Conservation (phyloP, 2,797 vertebrate species). For the Bradypodion pumilum region DNA sequence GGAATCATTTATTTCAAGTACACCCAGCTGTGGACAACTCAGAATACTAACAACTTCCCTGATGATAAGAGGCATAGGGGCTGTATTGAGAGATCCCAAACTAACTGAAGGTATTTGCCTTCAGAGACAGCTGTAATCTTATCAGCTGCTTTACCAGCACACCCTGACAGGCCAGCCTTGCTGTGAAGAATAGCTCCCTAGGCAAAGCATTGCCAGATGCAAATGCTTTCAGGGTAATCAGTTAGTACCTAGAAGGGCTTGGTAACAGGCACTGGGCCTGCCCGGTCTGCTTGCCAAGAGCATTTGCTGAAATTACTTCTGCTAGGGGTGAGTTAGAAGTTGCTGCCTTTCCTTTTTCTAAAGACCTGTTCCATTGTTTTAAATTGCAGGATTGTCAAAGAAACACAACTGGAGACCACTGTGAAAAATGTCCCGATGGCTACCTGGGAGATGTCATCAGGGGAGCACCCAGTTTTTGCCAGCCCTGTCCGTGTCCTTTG, state of each 20-base stretch:
- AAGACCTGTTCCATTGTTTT: background rate
- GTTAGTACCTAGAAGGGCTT: background rate
- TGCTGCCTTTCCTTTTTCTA: background rate
- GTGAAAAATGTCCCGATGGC: slow-evolving; percentile 87
- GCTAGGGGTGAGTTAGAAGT: background rate
- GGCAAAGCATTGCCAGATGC: background rate
- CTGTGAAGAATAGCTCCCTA: slow-evolving; percentile 13
- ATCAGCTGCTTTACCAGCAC: background rate
- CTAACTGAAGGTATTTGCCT: background rate
- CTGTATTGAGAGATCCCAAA: background rate
- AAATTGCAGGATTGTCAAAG: slow-evolving; percentile 83
- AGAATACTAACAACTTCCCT: background rate
- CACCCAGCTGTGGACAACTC: background rate
- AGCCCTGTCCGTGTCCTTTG: slow-evolving; percentile 89
- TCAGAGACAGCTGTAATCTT: background rate
- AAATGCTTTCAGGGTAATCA: background rate
- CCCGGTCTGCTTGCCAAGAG: background rate
- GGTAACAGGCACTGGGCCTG: background rate
- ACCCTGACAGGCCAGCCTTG: background rate
- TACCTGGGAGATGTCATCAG: slow-evolving; percentile 74
- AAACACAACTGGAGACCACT: slow-evolving; percentile 90
- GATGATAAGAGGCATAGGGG: background rate
- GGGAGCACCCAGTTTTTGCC: slow-evolving; percentile 76
- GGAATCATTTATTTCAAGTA: background rate
- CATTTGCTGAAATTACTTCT: background rate